phyloP scores from a whole-genome alignment of 35 echinoderm and acorn worm genomes.

The Amphiura filiformis region DNA sequence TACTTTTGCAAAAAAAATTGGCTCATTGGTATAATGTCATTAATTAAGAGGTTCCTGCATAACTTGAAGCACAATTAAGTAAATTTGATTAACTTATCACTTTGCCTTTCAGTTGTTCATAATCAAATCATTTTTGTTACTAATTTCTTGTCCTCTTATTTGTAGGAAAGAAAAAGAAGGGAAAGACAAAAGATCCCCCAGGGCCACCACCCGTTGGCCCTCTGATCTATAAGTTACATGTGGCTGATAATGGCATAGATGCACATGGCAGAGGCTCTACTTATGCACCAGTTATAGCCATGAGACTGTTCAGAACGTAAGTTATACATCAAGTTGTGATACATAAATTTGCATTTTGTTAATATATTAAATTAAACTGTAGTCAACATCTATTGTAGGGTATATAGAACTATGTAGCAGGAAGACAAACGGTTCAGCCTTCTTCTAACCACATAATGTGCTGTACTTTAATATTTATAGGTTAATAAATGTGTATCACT shows the following conservation, averaged over 20 bases:
- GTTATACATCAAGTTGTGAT: neutral
- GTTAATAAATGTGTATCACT: too few species aligned
- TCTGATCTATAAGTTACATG: slow-evolving; percentile 81
- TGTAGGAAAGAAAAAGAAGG: slow-evolving; percentile 80
- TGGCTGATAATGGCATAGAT: slow-evolving; percentile 98
- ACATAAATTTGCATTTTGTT: neutral
- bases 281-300: slow-evolving; percentile 87
- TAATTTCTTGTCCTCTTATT: neutral
- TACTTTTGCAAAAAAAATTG: too few species aligned
- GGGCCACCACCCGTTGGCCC: slow-evolving; percentile 75
- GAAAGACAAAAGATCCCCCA: slow-evolving; percentile 75
- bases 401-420: too few species aligned
- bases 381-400: too few species aligned
- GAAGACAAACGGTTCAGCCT: too few species aligned
- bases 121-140: neutral
- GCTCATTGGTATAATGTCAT: too few species aligned
- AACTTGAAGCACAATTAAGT: too few species aligned
- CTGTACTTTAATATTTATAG: too few species aligned
- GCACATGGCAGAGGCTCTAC: slow-evolving; percentile 75
- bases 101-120: neutral
- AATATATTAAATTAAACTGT: neutral
- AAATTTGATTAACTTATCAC: neutral
- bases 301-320: slow-evolving; percentile 93
- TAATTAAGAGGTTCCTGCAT: too few species aligned
- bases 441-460: too few species aligned